Percentiles rank a stretch among this genome's conserved stretches.
These are phyloP conservation scores for Lasioglossum malachurum DNA, from an alignment of 2,888 invertebrate genomes.

Conservation along the genomic window DNA sequence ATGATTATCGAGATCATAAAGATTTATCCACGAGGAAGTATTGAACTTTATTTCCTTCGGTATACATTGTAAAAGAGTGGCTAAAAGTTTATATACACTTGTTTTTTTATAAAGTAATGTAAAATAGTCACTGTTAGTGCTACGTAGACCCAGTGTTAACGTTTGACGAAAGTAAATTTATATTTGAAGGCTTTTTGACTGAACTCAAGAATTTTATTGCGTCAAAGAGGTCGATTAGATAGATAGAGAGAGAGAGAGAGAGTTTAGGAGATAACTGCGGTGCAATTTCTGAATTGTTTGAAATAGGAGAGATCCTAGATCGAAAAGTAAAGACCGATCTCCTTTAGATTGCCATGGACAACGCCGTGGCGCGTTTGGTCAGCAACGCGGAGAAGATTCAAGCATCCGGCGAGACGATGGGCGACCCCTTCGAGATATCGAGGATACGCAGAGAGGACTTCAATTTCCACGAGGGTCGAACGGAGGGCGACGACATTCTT, in stretches of 20 bases:
- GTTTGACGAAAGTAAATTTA: neutral
- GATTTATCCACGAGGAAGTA: no score
- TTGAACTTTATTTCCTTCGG: no score
- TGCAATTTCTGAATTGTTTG: neutral
- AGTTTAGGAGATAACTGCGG: neutral
- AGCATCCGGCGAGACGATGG: conserved; percentile 89
- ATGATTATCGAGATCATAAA: no score
- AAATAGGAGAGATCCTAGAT: neutral
- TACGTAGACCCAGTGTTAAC: no score
- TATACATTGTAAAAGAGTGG: no score
- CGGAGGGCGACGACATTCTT: conserved; percentile 93
- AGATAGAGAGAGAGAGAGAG: neutral
- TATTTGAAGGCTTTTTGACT: neutral
- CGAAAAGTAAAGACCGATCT: neutral
- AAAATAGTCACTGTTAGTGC: no score
- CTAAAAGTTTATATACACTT: no score
- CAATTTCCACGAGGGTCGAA: conserved; percentile 88
- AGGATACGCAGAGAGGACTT: conserved; percentile 91
- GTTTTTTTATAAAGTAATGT: no score
- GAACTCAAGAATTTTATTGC: neutral
- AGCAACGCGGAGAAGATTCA: conserved; percentile 88
- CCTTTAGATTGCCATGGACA: conserved; percentile 87
- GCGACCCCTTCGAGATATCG: conserved; percentile 94
- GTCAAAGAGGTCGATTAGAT: neutral
- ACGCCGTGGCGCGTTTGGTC: conserved; percentile 86